phyloP scores from a whole-genome alignment of 2,888 invertebrate genomes.

The Aspidiotus rigidus region DNA sequence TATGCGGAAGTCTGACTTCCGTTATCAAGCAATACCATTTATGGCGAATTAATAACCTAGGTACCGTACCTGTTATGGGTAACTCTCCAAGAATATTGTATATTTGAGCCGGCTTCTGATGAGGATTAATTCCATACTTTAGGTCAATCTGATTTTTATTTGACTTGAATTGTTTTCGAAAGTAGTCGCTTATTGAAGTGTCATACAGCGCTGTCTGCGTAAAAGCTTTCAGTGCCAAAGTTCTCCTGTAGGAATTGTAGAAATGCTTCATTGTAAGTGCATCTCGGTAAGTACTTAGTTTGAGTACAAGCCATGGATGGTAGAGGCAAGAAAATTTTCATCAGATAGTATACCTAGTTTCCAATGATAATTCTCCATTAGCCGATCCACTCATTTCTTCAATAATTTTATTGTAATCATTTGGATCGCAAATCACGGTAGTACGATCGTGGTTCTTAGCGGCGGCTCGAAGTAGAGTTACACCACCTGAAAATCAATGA shows the following conservation, averaged over 20 bases:
- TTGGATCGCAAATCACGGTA: slow-evolving; percentile 84
- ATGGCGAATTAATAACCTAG: no score
- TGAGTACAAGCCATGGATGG: not conserved
- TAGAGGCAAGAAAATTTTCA: not conserved
- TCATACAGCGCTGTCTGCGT: slow-evolving; percentile 94
- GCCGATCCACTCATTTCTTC: slow-evolving; percentile 51
- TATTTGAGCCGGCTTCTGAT: slow-evolving; percentile 91
- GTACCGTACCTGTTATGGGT: slow-evolving; percentile 63
- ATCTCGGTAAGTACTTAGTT: not conserved
- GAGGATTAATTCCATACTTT: slow-evolving; percentile 96
- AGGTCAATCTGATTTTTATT: slow-evolving; percentile 70
- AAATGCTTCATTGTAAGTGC: slow-evolving; percentile 16
- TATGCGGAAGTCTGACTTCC: no score
- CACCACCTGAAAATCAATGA: slow-evolving; percentile 53
- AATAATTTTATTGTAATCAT: slow-evolving; percentile 70
- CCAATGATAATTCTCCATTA: slow-evolving; percentile 9
- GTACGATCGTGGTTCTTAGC: slow-evolving; percentile 95
- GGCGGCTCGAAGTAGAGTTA: slow-evolving; percentile 86
- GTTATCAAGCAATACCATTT: no score
- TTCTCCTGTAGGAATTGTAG: slow-evolving; percentile 52
- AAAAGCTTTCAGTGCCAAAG: slow-evolving; percentile 84
- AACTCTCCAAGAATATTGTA: slow-evolving; percentile 68
- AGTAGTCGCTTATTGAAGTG: slow-evolving; percentile 86
- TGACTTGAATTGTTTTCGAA: slow-evolving; percentile 77
- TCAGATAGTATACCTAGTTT: slow-evolving; percentile 13